These are phyloP conservation scores for Gerris buenoi DNA, from an alignment of 1,140 invertebrate genomes.

Conservation along the genomic window DNA sequence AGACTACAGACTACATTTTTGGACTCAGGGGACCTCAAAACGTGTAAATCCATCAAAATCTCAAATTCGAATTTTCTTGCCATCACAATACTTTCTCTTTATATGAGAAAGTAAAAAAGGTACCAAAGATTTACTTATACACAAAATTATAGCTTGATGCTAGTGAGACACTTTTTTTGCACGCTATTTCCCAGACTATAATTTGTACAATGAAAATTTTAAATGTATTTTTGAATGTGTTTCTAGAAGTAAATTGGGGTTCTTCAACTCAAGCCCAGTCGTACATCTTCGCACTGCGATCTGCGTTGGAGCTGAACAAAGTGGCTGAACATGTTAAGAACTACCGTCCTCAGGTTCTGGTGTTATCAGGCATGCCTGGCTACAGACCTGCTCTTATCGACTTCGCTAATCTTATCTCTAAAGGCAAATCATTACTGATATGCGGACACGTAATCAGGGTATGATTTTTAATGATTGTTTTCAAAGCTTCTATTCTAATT, in stretches of 20 bases:
- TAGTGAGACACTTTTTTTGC: too few species aligned
- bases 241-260: slow-evolving; percentile 48
- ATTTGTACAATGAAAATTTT: background rate
- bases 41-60: too few species aligned
- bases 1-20: background rate
- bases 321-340: slow-evolving; percentile 52
- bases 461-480: too few species aligned
- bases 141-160: too few species aligned
- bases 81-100: too few species aligned
- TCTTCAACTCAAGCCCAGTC: slow-evolving; percentile 49
- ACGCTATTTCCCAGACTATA: too few species aligned
- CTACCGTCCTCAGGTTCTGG: slow-evolving; percentile 46
- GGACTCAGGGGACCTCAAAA: too few species aligned
- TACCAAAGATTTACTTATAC: too few species aligned
- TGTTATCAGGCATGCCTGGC: slow-evolving; percentile 43
- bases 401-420: slow-evolving; percentile 44
- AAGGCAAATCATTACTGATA: slow-evolving; percentile 43
- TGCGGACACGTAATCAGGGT: slow-evolving; percentile 45
- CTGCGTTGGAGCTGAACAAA: slow-evolving; percentile 39
- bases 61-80: too few species aligned
- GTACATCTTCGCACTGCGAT: slow-evolving; percentile 42
- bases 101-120: too few species aligned
- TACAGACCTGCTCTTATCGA: slow-evolving; percentile 43
- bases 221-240: slow-evolving; percentile 3
- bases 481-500: too few species aligned